Evolutionary conservation across 2,113 vertebrate genomes (phyloP), one percentile per base, ranked within the genome.

Genomic region (Oreochromis niloticus): DNA sequence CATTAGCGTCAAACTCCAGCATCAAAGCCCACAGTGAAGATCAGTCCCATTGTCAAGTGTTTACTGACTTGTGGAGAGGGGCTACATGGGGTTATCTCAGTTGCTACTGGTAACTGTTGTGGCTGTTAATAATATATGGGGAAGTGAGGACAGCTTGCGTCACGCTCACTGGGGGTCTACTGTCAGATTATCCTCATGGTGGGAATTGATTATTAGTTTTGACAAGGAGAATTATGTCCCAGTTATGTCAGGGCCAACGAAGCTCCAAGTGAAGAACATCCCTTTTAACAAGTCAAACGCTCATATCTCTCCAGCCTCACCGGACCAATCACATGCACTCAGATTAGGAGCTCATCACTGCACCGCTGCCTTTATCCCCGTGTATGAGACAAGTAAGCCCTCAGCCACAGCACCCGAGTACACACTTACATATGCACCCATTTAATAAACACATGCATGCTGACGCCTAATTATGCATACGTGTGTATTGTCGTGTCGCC

Each of bases 171-270:
- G 32, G 93, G 88, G 93, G 91, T 89, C 89, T 68, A 86, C 93
- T 96, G 95, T 96, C 95, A 95, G 92, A 95, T 96, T 95, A 95
- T 89, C 91, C 82, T 92, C 81, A 68, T 92, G 56, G 91, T 89
- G 91, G 85, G 94, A 96, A 95, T 96, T 94, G 95, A 96, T 97
- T 94, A 96, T 95, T 92, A 94, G 78, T 93, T 95, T 94, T 96
- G 95, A 96, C 94, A 92, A 95, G 91, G 84, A 95, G 91, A 96
- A 94, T 92, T 92, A 94, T 89, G 95, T 95, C 95, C 95, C 91
- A 96, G 95, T 96, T 97, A 93, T 96, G 96, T 97, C 96, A 97
- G 59, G 91, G 85, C 89, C 94, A 94, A 92, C 92, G 66, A 92
- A 88, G 91, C 89, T 96, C 92, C 95, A 85, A 89, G 89, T 95